Evolutionary conservation across 2,113 vertebrate genomes (phyloP).

Genomic region (Gymnogyps californianus): DNA sequence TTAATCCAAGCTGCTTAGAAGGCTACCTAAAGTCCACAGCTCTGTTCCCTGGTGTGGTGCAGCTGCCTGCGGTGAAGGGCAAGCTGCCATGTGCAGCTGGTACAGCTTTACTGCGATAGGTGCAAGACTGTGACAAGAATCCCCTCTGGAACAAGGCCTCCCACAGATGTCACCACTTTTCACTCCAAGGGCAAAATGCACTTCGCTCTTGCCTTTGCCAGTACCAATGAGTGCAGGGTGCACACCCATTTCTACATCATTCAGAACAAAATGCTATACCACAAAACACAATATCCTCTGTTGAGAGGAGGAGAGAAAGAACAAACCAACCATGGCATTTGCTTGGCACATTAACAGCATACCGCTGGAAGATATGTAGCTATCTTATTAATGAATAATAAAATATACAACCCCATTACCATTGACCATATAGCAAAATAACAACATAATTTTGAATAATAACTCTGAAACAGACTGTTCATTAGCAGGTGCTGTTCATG

Average conservation of each 20-base stretch:
- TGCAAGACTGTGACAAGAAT: not conserved
- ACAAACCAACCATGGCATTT: not conserved
- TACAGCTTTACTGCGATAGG: not conserved
- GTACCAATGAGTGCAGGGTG: not conserved
- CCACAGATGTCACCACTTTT: not conserved
- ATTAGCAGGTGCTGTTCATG: not conserved
- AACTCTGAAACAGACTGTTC: not conserved
- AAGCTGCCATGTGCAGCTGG: not conserved
- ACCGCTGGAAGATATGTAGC: accelerated
- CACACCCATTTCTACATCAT: not conserved
- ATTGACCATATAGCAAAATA: not conserved
- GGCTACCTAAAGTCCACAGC: not conserved
- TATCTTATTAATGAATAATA: not conserved
- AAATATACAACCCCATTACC: not conserved
- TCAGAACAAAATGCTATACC: not conserved
- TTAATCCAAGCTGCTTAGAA: not conserved
- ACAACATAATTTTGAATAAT: not conserved
- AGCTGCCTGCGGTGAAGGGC: not conserved
- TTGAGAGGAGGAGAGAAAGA: not conserved
- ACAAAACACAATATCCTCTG: not conserved
- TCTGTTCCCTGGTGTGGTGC: not conserved
- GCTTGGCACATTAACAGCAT: not conserved
- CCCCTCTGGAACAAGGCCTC: not conserved
- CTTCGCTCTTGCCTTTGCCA: not conserved
- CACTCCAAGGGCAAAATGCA: not conserved